Evolutionary conservation across 2,113 vertebrate genomes (phyloP).

Genomic region (Carassius carassius): DNA sequence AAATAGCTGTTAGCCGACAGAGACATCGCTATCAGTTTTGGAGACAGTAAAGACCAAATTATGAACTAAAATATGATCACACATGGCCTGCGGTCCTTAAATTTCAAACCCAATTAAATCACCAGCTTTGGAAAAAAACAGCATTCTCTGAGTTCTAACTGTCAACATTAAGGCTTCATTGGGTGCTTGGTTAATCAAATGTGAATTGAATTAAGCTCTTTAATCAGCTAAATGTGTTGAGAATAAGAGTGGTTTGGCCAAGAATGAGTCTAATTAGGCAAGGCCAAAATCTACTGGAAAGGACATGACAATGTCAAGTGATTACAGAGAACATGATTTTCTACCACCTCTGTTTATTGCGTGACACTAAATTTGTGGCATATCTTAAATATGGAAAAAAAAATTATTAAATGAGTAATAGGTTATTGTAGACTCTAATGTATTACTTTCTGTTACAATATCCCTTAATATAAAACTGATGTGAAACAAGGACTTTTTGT

Average conservation of each 20-base stretch:
- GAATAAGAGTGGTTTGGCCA: conserved; percentile 45
- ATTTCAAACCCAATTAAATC: conserved; percentile 27
- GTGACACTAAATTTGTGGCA: neutral
- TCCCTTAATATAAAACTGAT: neutral
- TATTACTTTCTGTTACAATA: neutral
- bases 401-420: neutral
- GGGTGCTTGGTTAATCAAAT: conserved; percentile 43
- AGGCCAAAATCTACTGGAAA: conserved; percentile 32
- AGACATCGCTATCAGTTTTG: neutral
- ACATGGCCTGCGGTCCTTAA: conserved; percentile 8
- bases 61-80: conserved; percentile 6
- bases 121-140: conserved; percentile 21
- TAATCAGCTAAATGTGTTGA: conserved; percentile 46
- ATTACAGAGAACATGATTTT: conserved; percentile 18
- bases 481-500: no score
- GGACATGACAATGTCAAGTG: conserved; percentile 29
- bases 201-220: conserved; percentile 42
- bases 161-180: neutral
- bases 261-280: conserved; percentile 22
- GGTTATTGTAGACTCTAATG: neutral
- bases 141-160: conserved; percentile 8
- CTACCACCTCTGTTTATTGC: conserved; percentile 21
- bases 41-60: neutral
- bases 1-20: neutral
- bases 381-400: neutral